These are phyloP conservation scores for Sardina pilchardus DNA, from an alignment of 2,113 vertebrate genomes.

Conservation along the genomic window DNA sequence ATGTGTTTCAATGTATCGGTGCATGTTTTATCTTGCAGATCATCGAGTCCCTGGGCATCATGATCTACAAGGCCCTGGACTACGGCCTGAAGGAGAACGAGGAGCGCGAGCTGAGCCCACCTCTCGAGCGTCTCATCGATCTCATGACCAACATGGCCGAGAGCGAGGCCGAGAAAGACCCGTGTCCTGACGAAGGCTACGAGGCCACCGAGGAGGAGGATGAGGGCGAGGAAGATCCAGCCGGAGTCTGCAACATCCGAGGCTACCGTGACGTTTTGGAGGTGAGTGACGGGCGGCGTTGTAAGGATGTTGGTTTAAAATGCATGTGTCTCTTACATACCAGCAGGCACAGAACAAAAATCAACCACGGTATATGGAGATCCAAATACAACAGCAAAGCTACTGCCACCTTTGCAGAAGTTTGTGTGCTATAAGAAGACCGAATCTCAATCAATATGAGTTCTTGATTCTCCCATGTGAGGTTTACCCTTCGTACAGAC, in stretches of 20 bases:
- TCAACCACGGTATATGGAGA: no score
- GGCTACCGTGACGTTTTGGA: constrained; percentile 84
- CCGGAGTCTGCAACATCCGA: constrained; percentile 65
- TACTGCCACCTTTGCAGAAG: not conserved
- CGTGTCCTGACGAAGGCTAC: constrained; percentile 89
- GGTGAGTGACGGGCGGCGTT: constrained; percentile 64
- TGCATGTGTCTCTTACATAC: not conserved
- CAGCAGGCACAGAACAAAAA: not conserved
- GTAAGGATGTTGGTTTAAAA: not conserved
- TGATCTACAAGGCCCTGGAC: constrained; percentile 98
- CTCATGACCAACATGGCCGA: constrained; percentile 85
- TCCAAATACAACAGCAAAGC: not conserved
- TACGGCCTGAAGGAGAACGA: constrained; percentile 94
- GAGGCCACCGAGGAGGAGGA: constrained; percentile 87
- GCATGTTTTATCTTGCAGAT: constrained; percentile 68
- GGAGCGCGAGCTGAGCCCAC: constrained; percentile 91
- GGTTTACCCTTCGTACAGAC: not conserved
- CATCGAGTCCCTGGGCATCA: constrained; percentile 93
- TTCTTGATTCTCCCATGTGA: not conserved
- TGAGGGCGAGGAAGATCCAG: constrained; percentile 70
- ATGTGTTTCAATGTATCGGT: not conserved
- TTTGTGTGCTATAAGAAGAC: not conserved
- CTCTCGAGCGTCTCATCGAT: constrained; percentile 91
- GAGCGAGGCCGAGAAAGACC: constrained; percentile 67
- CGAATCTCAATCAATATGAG: no score